Evolutionary conservation across 2,797 vertebrate genomes (phyloP).

Genomic region (Amblyopsis hoosieri): DNA sequence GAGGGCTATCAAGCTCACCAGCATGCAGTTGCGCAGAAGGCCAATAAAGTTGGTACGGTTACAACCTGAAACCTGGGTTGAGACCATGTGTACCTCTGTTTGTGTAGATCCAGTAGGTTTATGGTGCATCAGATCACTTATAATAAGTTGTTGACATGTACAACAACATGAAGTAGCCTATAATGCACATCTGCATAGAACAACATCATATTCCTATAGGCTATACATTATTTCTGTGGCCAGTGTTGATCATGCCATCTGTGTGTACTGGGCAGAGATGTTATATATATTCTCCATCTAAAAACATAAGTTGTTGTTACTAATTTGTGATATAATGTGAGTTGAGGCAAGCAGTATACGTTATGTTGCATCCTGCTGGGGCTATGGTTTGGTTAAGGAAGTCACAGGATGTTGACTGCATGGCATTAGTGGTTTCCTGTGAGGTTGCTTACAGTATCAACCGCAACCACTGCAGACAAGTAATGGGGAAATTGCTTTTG

Average conservation of each 20-base stretch:
- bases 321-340: conserved; percentile 68
- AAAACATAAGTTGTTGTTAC: conserved; percentile 41
- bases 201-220: conserved; percentile 12
- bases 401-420: conserved; percentile 72
- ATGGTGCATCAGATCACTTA: conserved; percentile 28
- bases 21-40: conserved; percentile 29
- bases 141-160: conserved; percentile 13
- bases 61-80: conserved; percentile 45
- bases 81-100: conserved; percentile 45
- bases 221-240: conserved; percentile 7
- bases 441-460: conserved; percentile 58
- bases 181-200: conserved; percentile 1
- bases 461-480: conserved; percentile 38
- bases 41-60: conserved; percentile 50
- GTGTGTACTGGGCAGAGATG: conserved; percentile 26
- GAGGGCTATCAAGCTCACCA: conserved; percentile 37
- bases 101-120: conserved; percentile 50
- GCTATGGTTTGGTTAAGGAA: conserved; percentile 74
- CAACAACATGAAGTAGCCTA: not conserved
- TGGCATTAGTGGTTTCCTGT: conserved; percentile 77
- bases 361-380: conserved; percentile 75
- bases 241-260: conserved; percentile 7
- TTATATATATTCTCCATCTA: conserved; percentile 3
- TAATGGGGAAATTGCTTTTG: not conserved
- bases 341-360: conserved; percentile 33